Conservation (phyloP, 92 coral and sea anemone genomes). For the Epizoanthus rinbou region DNA sequence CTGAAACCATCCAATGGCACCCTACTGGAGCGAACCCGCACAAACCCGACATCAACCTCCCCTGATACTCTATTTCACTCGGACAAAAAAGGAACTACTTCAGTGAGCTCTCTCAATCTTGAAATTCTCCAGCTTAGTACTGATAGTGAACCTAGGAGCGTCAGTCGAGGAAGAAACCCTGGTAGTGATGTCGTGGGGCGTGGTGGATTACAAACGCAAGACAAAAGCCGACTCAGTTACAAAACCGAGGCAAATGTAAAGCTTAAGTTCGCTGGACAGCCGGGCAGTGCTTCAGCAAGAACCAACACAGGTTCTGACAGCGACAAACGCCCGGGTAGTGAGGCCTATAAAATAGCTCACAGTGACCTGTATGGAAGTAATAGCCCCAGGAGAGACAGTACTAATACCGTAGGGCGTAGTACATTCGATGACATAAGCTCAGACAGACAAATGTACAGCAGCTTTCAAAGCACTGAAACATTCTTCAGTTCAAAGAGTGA, state of each 20-base stretch:
- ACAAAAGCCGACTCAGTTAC: background rate
- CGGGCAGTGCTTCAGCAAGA: background rate
- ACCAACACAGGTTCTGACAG: background rate
- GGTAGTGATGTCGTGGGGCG: background rate
- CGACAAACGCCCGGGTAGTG: conserved; percentile 1
- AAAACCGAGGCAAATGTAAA: conserved; percentile 13
- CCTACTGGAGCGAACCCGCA: background rate
- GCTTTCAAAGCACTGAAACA: background rate
- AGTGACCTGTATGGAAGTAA: background rate
- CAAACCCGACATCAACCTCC: background rate
- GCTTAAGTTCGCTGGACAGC: background rate
- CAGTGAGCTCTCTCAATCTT: conserved; percentile 15
- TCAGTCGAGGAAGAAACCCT: background rate
- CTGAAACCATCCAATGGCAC: background rate
- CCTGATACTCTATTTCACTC: background rate
- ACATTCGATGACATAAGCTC: background rate
- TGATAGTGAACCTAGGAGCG: background rate
- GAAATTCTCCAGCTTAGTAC: conserved; percentile 17
- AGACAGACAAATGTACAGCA: background rate
- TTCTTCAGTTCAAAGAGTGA: conserved; percentile 1
- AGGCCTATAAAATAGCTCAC: background rate
- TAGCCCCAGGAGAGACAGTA: background rate
- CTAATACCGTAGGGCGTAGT: background rate
- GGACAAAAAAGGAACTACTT: background rate
- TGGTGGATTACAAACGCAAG: background rate